Conservation (phyloP, 2,113 vertebrate species). For the Rattus norvegicus region GRCr8 NC_086039.1:55489501-55490000, state of each 20-base stretch:
- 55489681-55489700: neutral
- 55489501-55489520: neutral
- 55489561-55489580: neutral
- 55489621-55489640: neutral
- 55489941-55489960: neutral
- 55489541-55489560: neutral
- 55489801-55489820: neutral
- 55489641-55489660: neutral
- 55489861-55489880: neutral
- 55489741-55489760: neutral
- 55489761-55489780: neutral
- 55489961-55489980: neutral
- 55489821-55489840: neutral
- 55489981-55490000: neutral
- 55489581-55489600: neutral
- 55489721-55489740: neutral
- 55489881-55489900: neutral
- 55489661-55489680: neutral
- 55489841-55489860: neutral
- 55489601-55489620: neutral
- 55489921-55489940: neutral
- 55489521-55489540: neutral
- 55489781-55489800: neutral
- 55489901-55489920: neutral
- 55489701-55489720: neutral